Evolutionary conservation across 2,888 invertebrate species (phyloP).

Genomic region (Cephonodes hylas): DNA sequence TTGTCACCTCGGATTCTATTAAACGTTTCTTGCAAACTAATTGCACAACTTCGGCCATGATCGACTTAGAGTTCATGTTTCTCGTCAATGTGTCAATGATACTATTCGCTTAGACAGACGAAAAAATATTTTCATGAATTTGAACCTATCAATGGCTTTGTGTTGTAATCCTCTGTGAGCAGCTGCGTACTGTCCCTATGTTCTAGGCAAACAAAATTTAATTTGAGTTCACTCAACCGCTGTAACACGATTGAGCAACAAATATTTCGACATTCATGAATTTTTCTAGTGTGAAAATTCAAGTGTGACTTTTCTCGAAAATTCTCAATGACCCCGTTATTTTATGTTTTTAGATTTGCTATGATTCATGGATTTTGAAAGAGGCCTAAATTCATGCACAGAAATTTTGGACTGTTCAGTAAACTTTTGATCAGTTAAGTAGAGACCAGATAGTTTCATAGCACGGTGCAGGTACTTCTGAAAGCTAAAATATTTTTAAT

Average conservation of each 20-base stretch:
- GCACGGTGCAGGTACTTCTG: too few relatives aligned
- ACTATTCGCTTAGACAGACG: conserved; percentile 11
- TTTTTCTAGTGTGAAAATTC: not conserved
- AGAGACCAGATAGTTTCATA: too few relatives aligned
- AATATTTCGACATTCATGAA: not conserved
- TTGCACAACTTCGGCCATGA: conserved; percentile 27
- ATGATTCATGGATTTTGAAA: too few relatives aligned
- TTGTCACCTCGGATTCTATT: conserved; percentile 5
- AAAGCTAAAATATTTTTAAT: too few relatives aligned
- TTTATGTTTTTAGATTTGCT: too few relatives aligned
- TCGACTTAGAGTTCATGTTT: conserved; percentile 26
- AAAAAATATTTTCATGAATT: not conserved
- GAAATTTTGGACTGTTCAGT: too few relatives aligned
- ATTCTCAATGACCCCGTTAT: too few relatives aligned
- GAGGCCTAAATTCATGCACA: too few relatives aligned
- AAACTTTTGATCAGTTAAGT: too few relatives aligned
- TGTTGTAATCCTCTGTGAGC: not conserved
- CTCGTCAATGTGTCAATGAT: conserved; percentile 19
- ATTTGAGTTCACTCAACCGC: not conserved
- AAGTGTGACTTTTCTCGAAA: too few relatives aligned
- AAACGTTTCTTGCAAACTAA: conserved; percentile 18
- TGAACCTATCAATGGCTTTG: not conserved
- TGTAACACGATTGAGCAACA: not conserved
- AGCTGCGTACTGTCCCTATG: not conserved
- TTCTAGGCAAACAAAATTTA: not conserved